A percentile compares a stretch with the other conserved stretches of the same genome.
These are phyloP conservation scores for Dione juno DNA, from an alignment of 2,888 invertebrate species.

Conservation along the genomic window DNA sequence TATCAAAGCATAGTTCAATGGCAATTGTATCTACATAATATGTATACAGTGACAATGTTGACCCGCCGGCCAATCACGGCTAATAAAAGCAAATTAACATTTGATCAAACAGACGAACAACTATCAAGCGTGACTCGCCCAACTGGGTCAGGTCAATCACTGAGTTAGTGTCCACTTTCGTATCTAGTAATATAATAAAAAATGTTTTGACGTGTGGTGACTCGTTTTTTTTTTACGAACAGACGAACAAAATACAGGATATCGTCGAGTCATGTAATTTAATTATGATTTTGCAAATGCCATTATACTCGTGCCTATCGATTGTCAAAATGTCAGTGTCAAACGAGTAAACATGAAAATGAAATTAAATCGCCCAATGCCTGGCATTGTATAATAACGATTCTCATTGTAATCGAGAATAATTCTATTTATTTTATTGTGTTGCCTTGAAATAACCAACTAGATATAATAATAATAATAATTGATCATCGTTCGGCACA, in stretches of 20 bases:
- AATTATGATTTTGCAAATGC: constrained; percentile 11
- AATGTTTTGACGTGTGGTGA: constrained; percentile 5
- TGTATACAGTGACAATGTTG: constrained; percentile 53
- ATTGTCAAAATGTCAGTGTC: constrained; percentile 27
- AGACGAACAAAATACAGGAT: not conserved
- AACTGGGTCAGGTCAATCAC: constrained; percentile 50
- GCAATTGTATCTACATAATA: constrained; percentile 52
- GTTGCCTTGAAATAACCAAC: constrained; percentile 62
- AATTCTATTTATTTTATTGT: constrained; percentile 50
- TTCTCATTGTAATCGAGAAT: constrained; percentile 37
- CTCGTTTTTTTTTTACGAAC: constrained; percentile 2
- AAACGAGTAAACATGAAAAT: constrained; percentile 12
- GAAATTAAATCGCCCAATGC: constrained; percentile 22
- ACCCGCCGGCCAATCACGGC: constrained; percentile 76
- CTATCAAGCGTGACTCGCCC: constrained; percentile 42
- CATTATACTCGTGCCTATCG: not conserved
- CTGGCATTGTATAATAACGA: constrained; percentile 22
- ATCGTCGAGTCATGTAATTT: constrained; percentile 19
- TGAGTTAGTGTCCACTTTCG: constrained; percentile 30
- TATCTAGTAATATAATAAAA: constrained; percentile 25
- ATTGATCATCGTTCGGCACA: constrained; percentile 64
- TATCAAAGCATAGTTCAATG: constrained; percentile 56
- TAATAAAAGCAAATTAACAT: constrained; percentile 76
- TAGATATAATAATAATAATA: constrained; percentile 55
- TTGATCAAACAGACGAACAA: constrained; percentile 63